These are phyloP conservation scores for Nezara viridula DNA, from an alignment of 2,888 invertebrate genomes.

Conservation along the genomic window DNA sequence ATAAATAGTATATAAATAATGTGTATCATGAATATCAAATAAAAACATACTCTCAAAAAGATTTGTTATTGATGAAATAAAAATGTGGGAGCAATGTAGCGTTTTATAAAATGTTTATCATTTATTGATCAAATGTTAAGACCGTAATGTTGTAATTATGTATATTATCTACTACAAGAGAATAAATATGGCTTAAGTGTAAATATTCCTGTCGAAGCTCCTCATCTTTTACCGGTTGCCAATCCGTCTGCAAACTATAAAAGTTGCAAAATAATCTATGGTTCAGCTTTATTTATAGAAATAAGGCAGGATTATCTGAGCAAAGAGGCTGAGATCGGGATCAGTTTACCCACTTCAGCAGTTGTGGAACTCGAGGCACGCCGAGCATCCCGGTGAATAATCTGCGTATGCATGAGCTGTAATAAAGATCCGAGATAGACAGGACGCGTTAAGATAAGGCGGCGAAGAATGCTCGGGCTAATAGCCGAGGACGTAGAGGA, in stretches of 20 bases:
- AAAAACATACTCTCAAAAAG: too few relatives aligned
- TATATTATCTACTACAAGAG: too few relatives aligned
- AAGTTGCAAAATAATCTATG: background rate
- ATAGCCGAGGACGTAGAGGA: constrained; percentile 25
- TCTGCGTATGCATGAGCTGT: constrained; percentile 38
- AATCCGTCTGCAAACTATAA: background rate
- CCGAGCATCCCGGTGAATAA: constrained; percentile 26
- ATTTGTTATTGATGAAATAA: too few relatives aligned
- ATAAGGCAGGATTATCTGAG: background rate
- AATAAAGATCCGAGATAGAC: constrained; percentile 45
- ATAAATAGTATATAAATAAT: too few relatives aligned
- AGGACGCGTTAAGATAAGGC: background rate
- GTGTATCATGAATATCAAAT: too few relatives aligned
- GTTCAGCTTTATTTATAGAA: background rate
- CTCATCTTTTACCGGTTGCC: background rate
- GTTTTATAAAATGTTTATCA: too few relatives aligned
- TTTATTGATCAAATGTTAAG: too few relatives aligned
- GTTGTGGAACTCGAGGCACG: background rate
- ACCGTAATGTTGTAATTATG: too few relatives aligned
- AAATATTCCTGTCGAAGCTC: too few relatives aligned
- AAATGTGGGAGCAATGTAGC: too few relatives aligned
- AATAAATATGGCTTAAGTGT: too few relatives aligned
- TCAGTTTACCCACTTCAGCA: background rate
- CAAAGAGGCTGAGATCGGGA: background rate
- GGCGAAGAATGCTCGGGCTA: constrained; percentile 9